phyloP scores from a whole-genome alignment of 1,140 invertebrate species.

The Marisa cornuarietis region DNA sequence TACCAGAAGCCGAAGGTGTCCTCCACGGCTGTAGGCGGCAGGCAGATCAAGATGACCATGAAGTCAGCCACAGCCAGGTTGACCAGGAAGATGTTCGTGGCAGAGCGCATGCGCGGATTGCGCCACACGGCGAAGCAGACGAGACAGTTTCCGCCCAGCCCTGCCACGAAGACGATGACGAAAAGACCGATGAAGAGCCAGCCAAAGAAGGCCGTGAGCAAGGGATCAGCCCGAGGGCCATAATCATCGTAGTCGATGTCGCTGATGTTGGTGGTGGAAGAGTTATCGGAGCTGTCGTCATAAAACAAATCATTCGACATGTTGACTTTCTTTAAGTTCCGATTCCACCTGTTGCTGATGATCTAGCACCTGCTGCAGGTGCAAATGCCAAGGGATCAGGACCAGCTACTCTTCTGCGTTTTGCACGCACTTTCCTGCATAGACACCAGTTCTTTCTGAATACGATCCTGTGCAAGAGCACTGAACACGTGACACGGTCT shows the following conservation, averaged over 20 bases:
- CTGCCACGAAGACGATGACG: slow-evolving; percentile 77
- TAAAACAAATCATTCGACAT: background rate
- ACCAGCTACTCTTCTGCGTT: background rate
- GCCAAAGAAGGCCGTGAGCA: slow-evolving; percentile 12
- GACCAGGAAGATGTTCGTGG: slow-evolving; percentile 92
- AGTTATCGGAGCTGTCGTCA: background rate
- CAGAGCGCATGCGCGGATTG: slow-evolving; percentile 85
- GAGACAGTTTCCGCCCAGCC: slow-evolving; percentile 85
- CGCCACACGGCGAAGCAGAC: slow-evolving; percentile 87
- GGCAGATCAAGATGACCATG: slow-evolving; percentile 86
- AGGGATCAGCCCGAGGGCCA: background rate
- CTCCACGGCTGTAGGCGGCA: slow-evolving; percentile 82
- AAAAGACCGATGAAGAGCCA: slow-evolving; percentile 67
- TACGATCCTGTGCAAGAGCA: too few species aligned
- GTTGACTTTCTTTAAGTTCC: background rate
- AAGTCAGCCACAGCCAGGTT: slow-evolving; percentile 91
- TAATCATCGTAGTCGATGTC: background rate
- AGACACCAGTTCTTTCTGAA: too few species aligned
- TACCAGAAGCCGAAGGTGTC: slow-evolving; percentile 92
- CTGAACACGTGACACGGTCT: too few species aligned
- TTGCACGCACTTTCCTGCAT: background rate
- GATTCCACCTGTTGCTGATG: background rate
- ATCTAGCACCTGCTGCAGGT: background rate
- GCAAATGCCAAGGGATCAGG: background rate
- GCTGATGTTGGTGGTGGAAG: slow-evolving; percentile 8